Percentiles rank a stretch among this genome's conserved stretches.
phyloP scores from a whole-genome alignment of 2,888 invertebrate species.

The Tubulanus polymorphus region DNA sequence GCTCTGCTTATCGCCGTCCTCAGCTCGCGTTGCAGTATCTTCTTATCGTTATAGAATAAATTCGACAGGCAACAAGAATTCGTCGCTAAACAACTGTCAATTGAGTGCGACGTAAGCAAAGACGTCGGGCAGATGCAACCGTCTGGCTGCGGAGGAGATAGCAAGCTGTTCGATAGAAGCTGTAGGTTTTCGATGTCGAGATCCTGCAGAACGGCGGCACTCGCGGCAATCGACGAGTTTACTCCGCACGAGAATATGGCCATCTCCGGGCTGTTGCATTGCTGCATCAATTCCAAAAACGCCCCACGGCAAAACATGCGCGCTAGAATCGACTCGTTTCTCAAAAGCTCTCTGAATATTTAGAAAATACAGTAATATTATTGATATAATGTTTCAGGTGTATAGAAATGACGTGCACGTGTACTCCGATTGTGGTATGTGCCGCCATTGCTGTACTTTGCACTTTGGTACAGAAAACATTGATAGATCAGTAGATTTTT shows the following conservation, averaged over 20 bases:
- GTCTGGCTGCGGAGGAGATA: constrained; percentile 38
- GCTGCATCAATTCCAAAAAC: constrained; percentile 43
- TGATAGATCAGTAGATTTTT: too few species aligned
- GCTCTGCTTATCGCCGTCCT: constrained; percentile 46
- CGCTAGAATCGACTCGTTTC: constrained; percentile 40
- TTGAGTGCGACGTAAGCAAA: constrained; percentile 28
- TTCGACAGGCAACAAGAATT: constrained; percentile 36
- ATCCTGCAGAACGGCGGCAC: constrained; percentile 44
- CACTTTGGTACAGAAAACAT: too few species aligned
- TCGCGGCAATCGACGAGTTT: constrained; percentile 42
- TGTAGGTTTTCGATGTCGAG: constrained; percentile 52
- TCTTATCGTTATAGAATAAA: constrained; percentile 41
- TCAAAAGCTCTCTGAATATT: constrained; percentile 46
- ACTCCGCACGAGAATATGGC: constrained; percentile 32
- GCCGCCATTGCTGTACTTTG: too few species aligned
- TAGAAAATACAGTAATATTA: constrained; percentile 6
- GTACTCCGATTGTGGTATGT: too few species aligned
- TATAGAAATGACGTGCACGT: too few species aligned
- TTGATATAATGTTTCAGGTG: too few species aligned
- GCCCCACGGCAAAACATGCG: constrained; percentile 47
- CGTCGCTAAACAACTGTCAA: constrained; percentile 34
- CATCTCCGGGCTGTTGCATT: constrained; percentile 49
- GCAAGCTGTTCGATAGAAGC: constrained; percentile 46
- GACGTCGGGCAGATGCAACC: constrained; percentile 36
- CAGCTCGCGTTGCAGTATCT: constrained; percentile 40